phyloP scores from a whole-genome alignment of 2,113 vertebrate genomes.

The Hoplias malabaricus region DNA sequence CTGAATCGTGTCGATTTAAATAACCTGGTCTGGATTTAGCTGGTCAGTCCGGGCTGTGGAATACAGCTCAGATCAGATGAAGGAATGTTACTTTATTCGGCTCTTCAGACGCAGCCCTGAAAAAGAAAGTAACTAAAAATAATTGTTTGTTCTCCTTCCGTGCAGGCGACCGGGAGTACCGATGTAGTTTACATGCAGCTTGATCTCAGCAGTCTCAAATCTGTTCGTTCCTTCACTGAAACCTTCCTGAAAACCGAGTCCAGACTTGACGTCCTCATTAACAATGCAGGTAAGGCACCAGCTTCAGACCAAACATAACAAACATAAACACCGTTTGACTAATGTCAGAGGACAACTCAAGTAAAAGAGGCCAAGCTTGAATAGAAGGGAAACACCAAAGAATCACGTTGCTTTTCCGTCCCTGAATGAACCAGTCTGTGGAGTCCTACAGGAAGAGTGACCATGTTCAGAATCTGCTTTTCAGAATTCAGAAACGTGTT shows the following conservation, averaged over 20 bases:
- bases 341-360: background rate
- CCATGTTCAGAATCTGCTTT: too few species aligned
- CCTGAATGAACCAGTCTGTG: too few species aligned
- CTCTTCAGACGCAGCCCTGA: background rate
- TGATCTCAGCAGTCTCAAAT: slow-evolving; percentile 64
- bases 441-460: too few species aligned
- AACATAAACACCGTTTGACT: background rate
- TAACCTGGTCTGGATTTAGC: too few species aligned
- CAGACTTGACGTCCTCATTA: slow-evolving; percentile 68
- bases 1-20: too few species aligned
- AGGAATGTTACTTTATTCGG: too few species aligned
- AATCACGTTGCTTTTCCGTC: too few species aligned
- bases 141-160: background rate
- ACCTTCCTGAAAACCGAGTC: slow-evolving; percentile 54
- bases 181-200: slow-evolving; percentile 60
- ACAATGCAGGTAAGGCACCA: slow-evolving; percentile 62
- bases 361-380: too few species aligned
- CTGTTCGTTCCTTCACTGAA: slow-evolving; percentile 53
- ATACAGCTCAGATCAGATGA: too few species aligned
- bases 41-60: too few species aligned
- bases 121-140: background rate
- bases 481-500: too few species aligned
- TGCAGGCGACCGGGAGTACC: slow-evolving; percentile 63
- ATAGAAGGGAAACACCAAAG: too few species aligned
- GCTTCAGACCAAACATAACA: background rate